Evolutionary conservation across 2,888 invertebrate species (phyloP).

Genomic region (Nomada lathburiana): DNA sequence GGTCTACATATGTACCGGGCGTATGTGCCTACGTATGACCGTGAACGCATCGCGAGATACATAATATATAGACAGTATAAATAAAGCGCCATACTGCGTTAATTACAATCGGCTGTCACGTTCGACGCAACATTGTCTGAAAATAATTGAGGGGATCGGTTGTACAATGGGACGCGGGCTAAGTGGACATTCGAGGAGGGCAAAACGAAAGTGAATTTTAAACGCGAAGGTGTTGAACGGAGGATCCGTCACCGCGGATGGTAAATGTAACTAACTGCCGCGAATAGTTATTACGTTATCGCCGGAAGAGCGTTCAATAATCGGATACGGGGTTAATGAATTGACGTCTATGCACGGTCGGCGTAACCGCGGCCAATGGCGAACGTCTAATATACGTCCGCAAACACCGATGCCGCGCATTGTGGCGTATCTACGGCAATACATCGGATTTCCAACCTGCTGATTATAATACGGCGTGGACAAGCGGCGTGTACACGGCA

Average conservation of each 20-base stretch:
- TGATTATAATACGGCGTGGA: conserved; percentile 62
- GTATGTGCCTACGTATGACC: conserved; percentile 26
- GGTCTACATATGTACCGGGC: conserved; percentile 33
- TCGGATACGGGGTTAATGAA: conserved; percentile 66
- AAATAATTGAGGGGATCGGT: conserved; percentile 35
- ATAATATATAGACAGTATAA: conserved; percentile 68
- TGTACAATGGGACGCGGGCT: not conserved
- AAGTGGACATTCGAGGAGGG: not conserved
- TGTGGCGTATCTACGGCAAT: conserved; percentile 32
- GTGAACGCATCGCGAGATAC: conserved; percentile 52
- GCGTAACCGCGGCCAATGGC: conserved; percentile 56
- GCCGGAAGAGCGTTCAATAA: conserved; percentile 38
- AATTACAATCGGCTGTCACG: conserved; percentile 66
- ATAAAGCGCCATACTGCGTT: conserved; percentile 71
- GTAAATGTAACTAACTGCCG: conserved; percentile 39
- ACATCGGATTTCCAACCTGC: conserved; percentile 35
- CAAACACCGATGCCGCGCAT: conserved; percentile 58
- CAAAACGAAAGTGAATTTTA: not conserved
- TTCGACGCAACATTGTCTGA: conserved; percentile 26
- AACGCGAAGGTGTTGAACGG: not conserved
- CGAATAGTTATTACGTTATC: conserved; percentile 54
- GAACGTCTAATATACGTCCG: conserved; percentile 67
- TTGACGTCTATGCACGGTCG: conserved; percentile 62
- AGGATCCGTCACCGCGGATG: too few species aligned
- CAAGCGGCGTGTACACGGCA: conserved; percentile 33